These are phyloP conservation scores for Ormyrus thymus DNA, from an alignment of 2,888 invertebrate genomes.

Conservation along the genomic window DNA sequence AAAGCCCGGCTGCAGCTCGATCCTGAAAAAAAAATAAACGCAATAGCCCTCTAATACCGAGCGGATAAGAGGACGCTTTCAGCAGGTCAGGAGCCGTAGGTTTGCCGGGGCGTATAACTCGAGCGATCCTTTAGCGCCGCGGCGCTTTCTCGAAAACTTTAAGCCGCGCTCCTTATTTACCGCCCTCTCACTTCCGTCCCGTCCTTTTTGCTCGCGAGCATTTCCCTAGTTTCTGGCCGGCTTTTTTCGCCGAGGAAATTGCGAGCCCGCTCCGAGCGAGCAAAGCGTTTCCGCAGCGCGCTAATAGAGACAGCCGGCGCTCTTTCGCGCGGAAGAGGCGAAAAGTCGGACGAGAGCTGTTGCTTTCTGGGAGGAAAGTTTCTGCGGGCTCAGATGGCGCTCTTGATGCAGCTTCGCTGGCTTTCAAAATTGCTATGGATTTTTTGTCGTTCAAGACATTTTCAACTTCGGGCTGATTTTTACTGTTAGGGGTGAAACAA, in stretches of 20 bases:
- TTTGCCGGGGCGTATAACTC: constrained; percentile 22
- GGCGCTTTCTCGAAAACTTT: constrained; percentile 53
- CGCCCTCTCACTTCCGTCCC: constrained; percentile 23
- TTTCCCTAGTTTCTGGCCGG: constrained; percentile 24
- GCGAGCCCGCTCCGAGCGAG: constrained; percentile 42
- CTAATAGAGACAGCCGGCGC: constrained; percentile 35
- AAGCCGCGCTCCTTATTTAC: constrained; percentile 53
- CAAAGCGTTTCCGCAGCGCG: constrained; percentile 29
- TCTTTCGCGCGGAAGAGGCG: background rate
- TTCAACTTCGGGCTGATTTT: too few relatives aligned
- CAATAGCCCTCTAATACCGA: background rate
- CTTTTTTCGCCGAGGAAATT: constrained; percentile 31
- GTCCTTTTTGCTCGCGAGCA: constrained; percentile 23
- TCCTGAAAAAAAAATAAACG: background rate
- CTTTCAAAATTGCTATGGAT: too few relatives aligned
- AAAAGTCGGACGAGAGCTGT: background rate
- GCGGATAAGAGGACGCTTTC: constrained; percentile 7
- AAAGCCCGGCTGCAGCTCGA: too few relatives aligned
- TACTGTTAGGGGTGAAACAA: too few relatives aligned
- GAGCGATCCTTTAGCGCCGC: constrained; percentile 52
- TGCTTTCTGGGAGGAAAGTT: background rate
- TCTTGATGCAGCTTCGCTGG: background rate
- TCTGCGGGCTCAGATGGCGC: background rate
- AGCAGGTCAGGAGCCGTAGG: constrained; percentile 18
- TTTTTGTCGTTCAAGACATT: too few relatives aligned